phyloP scores from a whole-genome alignment of 2,888 invertebrate genomes.

The Orthonychiurus folsomi region DNA sequence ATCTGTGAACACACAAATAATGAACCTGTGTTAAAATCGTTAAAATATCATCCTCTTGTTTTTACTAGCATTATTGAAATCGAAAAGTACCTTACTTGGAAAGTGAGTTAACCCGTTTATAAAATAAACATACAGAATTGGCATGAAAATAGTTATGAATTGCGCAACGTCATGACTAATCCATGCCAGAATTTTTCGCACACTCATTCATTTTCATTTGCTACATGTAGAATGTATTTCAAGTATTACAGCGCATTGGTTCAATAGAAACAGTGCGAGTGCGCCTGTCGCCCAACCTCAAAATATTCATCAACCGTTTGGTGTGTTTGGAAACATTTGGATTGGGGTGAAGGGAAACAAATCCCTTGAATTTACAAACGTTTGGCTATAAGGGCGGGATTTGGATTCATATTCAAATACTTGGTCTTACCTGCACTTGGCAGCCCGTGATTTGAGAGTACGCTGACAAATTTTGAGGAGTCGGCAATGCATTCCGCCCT shows the following conservation, averaged over 20 bases:
- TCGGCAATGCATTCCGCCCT: constrained; percentile 21
- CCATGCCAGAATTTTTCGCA: too few species aligned
- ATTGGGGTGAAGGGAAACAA: neutral
- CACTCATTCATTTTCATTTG: too few species aligned
- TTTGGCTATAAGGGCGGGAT: neutral
- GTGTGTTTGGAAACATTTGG: neutral
- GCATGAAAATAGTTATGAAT: neutral
- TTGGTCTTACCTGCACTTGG: constrained; percentile 28
- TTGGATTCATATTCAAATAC: neutral
- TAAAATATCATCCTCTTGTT: too few species aligned
- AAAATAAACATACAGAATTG: neutral
- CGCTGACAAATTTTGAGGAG: constrained; percentile 28
- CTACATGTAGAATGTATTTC: too few species aligned
- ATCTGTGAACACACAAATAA: constrained; percentile 25
- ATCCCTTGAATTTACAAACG: neutral
- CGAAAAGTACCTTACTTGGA: too few species aligned
- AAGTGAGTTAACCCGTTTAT: too few species aligned
- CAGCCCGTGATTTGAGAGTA: constrained; percentile 32
- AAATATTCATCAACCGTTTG: neutral
- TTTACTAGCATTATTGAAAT: too few species aligned
- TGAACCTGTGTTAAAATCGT: neutral
- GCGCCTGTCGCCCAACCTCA: neutral
- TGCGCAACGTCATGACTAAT: too few species aligned
- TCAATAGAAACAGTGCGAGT: neutral
- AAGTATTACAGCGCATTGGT: too few species aligned